Evolutionary conservation across 2,888 invertebrate species (phyloP), one percentile per base, ranked within the genome.

Genomic region (Eudemis profundana): DNA sequence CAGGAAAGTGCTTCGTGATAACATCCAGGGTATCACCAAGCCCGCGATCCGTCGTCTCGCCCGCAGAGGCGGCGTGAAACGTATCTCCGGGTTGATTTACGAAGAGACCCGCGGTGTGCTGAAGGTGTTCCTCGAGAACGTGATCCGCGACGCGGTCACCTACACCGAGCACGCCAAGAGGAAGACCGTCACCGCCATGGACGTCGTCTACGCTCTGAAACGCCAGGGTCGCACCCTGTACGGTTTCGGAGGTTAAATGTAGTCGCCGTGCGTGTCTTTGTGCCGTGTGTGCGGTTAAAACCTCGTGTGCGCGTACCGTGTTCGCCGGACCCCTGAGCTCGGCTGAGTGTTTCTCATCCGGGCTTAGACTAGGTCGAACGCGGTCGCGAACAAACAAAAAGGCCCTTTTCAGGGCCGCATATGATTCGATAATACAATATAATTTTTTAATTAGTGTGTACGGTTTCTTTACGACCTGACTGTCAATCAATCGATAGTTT

Each of bases 151-250:
- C 79, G 96, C 96, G 12, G 96, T 96, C 57, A 96, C 96, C 3
- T 97, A 96, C 85, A 97, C 96, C 0, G 96, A 97, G 79, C 96
- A 97, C 80, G 97, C 97, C 38, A 97, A 97, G 86, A 93, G 97
- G 74, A 97, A 97, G 90, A 97, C 97, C 1, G 97, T 97, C 49
- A 97, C 96, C 0, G 96, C 96, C 15, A 97, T 97, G 97, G 97
- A 97, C 74, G 96, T 97, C 12, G 96, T 97, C 53, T 97, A 97
- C 78, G 96, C 96, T 12, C 84, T 97, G 77, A 97, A 97, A 81
- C 42, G 15, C 17, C 42, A 42, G 15, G 42, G 42, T 17, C 15
- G 15, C 1, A 15, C 42, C 42, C 40, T 40, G 7, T 40, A 40
- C 40, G 40, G 40, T 40, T 40, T 40, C 40, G 40, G 40, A 17